Evolutionary conservation across 2,113 vertebrate species (phyloP).

Genomic region (Hippocampus zosterae): DNA sequence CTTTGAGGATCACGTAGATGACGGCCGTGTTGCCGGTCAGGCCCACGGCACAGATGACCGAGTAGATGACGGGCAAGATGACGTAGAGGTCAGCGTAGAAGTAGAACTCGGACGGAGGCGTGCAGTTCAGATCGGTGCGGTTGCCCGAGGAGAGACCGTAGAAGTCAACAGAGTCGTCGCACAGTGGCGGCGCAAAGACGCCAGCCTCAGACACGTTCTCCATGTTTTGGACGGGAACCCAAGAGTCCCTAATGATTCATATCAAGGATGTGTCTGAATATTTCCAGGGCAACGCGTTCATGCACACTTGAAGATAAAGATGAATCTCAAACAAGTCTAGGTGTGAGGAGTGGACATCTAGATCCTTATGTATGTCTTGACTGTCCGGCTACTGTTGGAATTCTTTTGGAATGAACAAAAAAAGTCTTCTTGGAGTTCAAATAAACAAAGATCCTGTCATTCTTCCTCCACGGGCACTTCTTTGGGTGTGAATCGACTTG

Average conservation of each 20-base stretch:
- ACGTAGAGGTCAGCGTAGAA: conserved; percentile 76
- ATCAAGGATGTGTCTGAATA: not conserved
- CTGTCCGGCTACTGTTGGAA: not conserved
- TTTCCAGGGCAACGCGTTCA: not conserved
- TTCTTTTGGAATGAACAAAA: not conserved
- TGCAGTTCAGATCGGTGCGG: conserved; percentile 57
- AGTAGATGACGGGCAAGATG: conserved; percentile 81
- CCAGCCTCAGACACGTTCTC: conserved; percentile 54
- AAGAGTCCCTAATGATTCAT: not conserved
- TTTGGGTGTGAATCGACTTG: not conserved
- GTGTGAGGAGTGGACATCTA: not conserved
- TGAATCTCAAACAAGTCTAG: not conserved
- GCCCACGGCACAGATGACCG: conserved; percentile 81
- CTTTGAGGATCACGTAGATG: conserved; percentile 86
- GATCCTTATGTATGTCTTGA: not conserved
- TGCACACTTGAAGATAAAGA: not conserved
- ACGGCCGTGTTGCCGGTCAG: conserved; percentile 84
- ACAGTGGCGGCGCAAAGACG: conserved; percentile 31
- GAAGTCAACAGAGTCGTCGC: conserved; percentile 62
- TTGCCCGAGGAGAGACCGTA: conserved; percentile 45
- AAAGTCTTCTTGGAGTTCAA: not conserved
- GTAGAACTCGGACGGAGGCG: conserved; percentile 48
- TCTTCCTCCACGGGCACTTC: not conserved
- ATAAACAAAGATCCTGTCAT: not conserved
- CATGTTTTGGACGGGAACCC: conserved; percentile 44